Evolutionary conservation across 2,888 invertebrate genomes (phyloP), one percentile per base, ranked within the genome.

Genomic region (Drosophila acutilabella): DNA sequence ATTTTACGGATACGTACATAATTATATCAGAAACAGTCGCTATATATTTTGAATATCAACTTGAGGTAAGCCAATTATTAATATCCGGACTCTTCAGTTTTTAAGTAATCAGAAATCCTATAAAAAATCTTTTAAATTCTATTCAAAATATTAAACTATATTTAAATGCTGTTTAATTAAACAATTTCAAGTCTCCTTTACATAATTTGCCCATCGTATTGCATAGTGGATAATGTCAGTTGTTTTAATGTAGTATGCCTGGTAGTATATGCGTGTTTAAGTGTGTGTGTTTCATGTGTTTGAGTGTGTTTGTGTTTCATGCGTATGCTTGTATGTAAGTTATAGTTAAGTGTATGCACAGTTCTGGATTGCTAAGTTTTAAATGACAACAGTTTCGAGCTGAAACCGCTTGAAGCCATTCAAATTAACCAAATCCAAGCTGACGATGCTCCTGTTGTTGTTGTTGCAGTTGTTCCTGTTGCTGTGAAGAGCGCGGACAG

Each of bases 401-500:
- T 44, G 14, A 33, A 20, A 38, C 33, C 13, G 26, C 7, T 18
- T 48, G 14, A 16, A 26, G 33, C 20, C 41, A 41, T 13, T 16
- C 30, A 10, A 30, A 58, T 81, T 90, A 90, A 47, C 90, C 90
- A 52, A 77, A 85, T 59, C 85, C 82, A 53, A 79, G 73, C 44
- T 84, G 80, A 10, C 71, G 36, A 13, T 36, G 75, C 7, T 59
- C 68, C 20, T 68, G 45, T 36, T 71, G 54, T 18, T 61, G 44
- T 23, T 30, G 30, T 30, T 36, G 75, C 8, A 57, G 68, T 14
- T 68, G 45, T 36, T 71, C 51, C n/a, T 61, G 44, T 51, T 78
- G 60, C 26, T 65, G 78, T 23, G 53, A 36, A 2, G 71, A 67
- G 8, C 81, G 89, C n/a, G 92, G 92, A 66, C 92, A 92, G n/a